Evolutionary conservation across 2,888 invertebrate species (phyloP).

Genomic region (Coenonympha arcania): DNA sequence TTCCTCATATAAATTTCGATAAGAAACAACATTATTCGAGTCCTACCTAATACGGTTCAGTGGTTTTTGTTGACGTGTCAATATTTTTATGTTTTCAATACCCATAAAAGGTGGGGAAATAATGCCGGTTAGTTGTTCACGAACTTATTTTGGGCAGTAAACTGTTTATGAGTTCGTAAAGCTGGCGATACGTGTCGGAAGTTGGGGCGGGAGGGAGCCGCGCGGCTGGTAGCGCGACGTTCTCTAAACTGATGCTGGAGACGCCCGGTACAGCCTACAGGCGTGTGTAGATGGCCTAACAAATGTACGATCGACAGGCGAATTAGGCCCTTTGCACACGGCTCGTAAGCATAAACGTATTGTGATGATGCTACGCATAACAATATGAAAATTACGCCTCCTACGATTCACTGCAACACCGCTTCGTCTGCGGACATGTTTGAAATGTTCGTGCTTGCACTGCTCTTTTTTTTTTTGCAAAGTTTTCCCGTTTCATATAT

Average conservation of each 20-base stretch:
- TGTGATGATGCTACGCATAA: too few relatives aligned
- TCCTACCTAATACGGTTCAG: neutral
- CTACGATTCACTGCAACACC: neutral
- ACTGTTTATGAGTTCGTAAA: slow-evolving; percentile 55
- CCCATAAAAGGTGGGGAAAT: slow-evolving; percentile 30
- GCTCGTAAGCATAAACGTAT: too few relatives aligned
- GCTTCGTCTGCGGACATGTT: neutral
- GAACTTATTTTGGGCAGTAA: slow-evolving; percentile 38
- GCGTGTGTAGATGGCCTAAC: neutral
- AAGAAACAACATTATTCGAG: neutral
- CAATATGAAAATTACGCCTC: too few relatives aligned
- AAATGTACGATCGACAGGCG: slow-evolving; percentile 1
- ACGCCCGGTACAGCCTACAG: slow-evolving; percentile 25
- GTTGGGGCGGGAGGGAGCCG: slow-evolving; percentile 44
- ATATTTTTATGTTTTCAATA: slow-evolving; percentile 28
- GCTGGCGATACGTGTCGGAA: slow-evolving; percentile 51
- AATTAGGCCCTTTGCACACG: too few relatives aligned
- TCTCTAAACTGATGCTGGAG: slow-evolving; percentile 50
- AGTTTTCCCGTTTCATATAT: too few relatives aligned
- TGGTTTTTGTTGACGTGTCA: neutral
- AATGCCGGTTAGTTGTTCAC: slow-evolving; percentile 20
- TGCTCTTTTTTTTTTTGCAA: too few relatives aligned
- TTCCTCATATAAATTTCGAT: neutral
- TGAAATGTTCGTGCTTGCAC: neutral
- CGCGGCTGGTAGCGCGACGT: slow-evolving; percentile 39